Evolutionary conservation across 92 coral and sea anemone species (phyloP).

Genomic region (Desmophyllum pertusum): DNA sequence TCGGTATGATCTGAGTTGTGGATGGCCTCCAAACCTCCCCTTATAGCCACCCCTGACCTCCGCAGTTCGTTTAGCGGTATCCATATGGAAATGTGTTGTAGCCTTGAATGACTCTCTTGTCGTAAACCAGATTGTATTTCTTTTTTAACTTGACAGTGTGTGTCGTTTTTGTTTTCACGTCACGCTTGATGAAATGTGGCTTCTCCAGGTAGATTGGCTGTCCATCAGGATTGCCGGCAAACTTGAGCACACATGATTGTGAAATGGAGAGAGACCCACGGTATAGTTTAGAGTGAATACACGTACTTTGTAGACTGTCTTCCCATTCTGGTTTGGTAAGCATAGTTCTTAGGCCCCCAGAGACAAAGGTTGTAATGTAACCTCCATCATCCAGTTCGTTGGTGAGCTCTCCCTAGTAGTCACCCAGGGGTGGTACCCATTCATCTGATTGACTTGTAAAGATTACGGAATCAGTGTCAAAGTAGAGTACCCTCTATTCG

Average conservation of each 20-base stretch:
- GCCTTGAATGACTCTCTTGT: conserved; percentile 3
- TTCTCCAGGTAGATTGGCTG: neutral
- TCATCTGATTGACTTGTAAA: conserved; percentile 17
- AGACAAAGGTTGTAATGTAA: conserved; percentile 56
- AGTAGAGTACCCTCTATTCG: conserved; percentile 14
- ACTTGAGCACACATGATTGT: conserved; percentile 29
- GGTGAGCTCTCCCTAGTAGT: conserved; percentile 46
- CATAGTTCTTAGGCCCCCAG: conserved; percentile 61
- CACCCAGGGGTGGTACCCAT: conserved; percentile 40
- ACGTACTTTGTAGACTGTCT: conserved; percentile 41
- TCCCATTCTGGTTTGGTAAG: conserved; percentile 38
- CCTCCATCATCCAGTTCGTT: conserved; percentile 24
- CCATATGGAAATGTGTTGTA: conserved; percentile 53
- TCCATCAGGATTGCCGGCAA: conserved; percentile 16
- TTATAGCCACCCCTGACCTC: neutral
- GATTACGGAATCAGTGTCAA: conserved; percentile 9
- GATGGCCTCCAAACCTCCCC: neutral
- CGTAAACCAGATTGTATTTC: neutral
- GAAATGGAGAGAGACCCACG: conserved; percentile 27
- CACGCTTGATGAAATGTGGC: conserved; percentile 16
- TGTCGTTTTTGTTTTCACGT: neutral
- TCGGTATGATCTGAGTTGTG: no score
- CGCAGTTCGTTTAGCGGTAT: neutral
- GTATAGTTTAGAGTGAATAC: conserved; percentile 50
- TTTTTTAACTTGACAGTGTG: neutral